Evolutionary conservation across 1,140 invertebrate species (phyloP).

Genomic region (Calycopis cecrops): DNA sequence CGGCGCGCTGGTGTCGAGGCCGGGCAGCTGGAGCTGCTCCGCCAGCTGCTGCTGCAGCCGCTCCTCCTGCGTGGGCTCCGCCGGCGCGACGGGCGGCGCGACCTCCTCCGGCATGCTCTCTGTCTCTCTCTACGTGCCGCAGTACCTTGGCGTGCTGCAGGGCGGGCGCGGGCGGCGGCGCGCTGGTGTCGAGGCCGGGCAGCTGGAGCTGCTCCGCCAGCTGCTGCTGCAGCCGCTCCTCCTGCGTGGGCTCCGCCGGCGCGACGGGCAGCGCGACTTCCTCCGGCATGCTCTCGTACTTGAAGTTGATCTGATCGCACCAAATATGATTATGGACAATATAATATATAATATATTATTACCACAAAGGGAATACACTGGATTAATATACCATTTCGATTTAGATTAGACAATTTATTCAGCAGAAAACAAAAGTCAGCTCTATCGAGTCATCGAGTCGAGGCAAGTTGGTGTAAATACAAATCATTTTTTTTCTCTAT

Average conservation of each 20-base stretch:
- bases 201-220: slow-evolving; percentile 87
- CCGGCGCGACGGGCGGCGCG: slow-evolving; percentile 44
- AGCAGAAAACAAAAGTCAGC: too few relatives aligned
- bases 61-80: slow-evolving; percentile 78
- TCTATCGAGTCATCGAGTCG: too few relatives aligned
- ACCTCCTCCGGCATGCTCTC: slow-evolving; percentile 69
- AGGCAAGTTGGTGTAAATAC: too few relatives aligned
- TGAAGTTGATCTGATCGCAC: slow-evolving; percentile 80
- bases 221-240: slow-evolving; percentile 87
- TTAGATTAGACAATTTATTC: too few relatives aligned
- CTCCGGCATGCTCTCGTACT: slow-evolving; percentile 78
- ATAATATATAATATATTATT: too few relatives aligned
- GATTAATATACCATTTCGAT: too few relatives aligned
- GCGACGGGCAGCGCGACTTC: slow-evolving; percentile 37
- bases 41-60: slow-evolving; percentile 87
- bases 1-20: slow-evolving; percentile 80
- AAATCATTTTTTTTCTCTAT: too few relatives aligned
- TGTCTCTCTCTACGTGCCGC: too few relatives aligned
- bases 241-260: slow-evolving; percentile 71
- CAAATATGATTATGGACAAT: too few relatives aligned
- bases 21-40: slow-evolving; percentile 86
- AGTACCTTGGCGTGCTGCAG: slow-evolving; percentile 53
- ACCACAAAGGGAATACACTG: too few relatives aligned
- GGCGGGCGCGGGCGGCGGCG: slow-evolving; percentile 54
- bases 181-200: slow-evolving; percentile 83